Evolutionary conservation across 2,113 vertebrate species (phyloP).

Genomic region (Sphyrna mokarran): DNA sequence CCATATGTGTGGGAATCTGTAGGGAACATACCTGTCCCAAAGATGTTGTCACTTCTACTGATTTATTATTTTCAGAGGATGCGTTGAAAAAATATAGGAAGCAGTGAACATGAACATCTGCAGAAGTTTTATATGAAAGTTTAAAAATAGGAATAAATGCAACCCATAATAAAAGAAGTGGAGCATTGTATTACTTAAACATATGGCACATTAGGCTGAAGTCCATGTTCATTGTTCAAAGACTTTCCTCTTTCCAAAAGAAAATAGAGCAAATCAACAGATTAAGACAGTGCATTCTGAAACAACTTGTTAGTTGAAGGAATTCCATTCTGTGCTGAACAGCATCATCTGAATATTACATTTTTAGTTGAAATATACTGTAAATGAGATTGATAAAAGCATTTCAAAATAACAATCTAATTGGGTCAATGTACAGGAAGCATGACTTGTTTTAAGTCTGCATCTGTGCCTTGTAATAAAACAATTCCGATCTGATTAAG

Average conservation of each 20-base stretch:
- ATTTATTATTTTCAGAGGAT: slow-evolving; percentile 27
- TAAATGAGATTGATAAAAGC: background rate
- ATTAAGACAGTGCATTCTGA: background rate
- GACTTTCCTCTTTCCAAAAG: background rate
- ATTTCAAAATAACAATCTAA: slow-evolving; percentile 27
- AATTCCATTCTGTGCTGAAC: background rate
- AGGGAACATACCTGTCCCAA: slow-evolving; percentile 7
- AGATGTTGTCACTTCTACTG: slow-evolving; percentile 19
- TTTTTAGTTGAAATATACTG: slow-evolving; percentile 4
- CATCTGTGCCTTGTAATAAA: background rate
- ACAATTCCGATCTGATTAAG: slow-evolving; percentile 12
- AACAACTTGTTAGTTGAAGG: background rate
- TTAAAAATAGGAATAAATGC: slow-evolving; percentile 15
- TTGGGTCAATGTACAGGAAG: background rate
- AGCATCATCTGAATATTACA: background rate
- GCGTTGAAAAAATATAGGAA: slow-evolving; percentile 1
- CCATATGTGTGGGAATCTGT: slow-evolving; percentile 30
- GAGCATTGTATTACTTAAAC: slow-evolving; percentile 7
- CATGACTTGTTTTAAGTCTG: background rate
- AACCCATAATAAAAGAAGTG: background rate
- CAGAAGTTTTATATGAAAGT: background rate
- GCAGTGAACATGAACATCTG: background rate
- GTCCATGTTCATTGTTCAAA: slow-evolving; percentile 14
- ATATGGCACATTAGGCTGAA: slow-evolving; percentile 20
- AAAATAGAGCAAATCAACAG: background rate